A percentile compares a stretch with the other conserved stretches of the same genome.
Evolutionary conservation across 2,888 invertebrate genomes (phyloP).

Genomic region (Ophioninae sp.): DNA sequence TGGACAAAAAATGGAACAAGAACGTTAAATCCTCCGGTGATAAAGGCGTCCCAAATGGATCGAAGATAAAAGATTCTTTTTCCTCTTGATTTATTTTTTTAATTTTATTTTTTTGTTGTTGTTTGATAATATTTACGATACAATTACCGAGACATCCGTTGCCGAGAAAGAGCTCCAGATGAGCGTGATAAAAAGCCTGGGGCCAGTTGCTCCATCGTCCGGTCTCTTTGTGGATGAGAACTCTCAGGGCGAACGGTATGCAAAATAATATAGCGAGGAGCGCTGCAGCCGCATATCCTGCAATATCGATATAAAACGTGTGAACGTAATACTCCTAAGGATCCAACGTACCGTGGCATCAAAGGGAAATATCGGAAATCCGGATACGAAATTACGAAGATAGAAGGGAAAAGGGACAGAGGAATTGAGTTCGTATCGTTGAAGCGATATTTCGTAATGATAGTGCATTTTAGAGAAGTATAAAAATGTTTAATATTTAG

Average conservation of each 20-base stretch:
- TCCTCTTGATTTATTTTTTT: background rate
- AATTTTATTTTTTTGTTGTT: background rate
- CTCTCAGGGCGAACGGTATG: constrained; percentile 86
- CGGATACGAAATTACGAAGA: background rate
- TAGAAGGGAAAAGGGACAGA: background rate
- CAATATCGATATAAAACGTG: constrained; percentile 63
- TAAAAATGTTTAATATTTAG: background rate
- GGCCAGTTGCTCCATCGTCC: constrained; percentile 86
- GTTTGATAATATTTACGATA: constrained; percentile 23
- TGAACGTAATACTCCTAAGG: constrained; percentile 3
- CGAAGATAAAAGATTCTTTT: too few species aligned
- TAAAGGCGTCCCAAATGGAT: background rate
- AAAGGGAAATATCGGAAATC: constrained; percentile 14
- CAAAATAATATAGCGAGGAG: constrained; percentile 88
- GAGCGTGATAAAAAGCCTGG: constrained; percentile 87
- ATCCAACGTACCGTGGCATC: constrained; percentile 1
- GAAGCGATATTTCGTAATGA: background rate
- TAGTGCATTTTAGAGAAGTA: background rate
- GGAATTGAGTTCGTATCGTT: background rate
- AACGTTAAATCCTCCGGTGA: background rate
- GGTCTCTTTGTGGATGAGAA: constrained; percentile 85
- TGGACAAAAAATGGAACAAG: background rate
- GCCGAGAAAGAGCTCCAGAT: constrained; percentile 87
- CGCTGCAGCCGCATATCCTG: constrained; percentile 90
- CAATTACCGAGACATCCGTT: constrained; percentile 86